Evolutionary conservation across 1,140 invertebrate genomes (phyloP).

Genomic region (Neelides sp.): DNA sequence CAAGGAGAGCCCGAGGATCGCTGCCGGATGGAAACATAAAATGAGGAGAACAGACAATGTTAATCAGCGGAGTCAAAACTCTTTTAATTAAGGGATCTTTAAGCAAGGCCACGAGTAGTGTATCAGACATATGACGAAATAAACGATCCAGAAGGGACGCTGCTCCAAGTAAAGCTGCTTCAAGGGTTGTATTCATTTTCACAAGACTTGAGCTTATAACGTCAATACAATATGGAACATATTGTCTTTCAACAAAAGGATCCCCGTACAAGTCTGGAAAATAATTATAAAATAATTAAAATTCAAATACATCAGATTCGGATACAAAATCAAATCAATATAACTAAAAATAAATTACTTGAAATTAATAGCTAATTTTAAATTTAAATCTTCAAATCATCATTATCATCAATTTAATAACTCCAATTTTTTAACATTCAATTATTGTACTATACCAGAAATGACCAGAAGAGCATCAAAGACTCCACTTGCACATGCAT

Average conservation of each 20-base stretch:
- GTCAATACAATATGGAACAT: slow-evolving; percentile 82
- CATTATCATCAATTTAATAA: background rate
- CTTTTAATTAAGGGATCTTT: slow-evolving; percentile 15
- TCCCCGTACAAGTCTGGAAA: slow-evolving; percentile 71
- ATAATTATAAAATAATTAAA: too few species aligned
- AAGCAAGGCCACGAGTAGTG: slow-evolving; percentile 19
- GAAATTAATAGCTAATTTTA: background rate
- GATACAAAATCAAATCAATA: too few species aligned
- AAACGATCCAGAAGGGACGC: slow-evolving; percentile 24
- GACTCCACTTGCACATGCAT: slow-evolving; percentile 66
- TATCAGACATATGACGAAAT: slow-evolving; percentile 22
- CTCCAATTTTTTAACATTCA: background rate
- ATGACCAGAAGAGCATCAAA: slow-evolving; percentile 77
- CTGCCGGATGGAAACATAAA: slow-evolving; percentile 18
- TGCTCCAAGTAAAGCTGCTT: slow-evolving; percentile 26
- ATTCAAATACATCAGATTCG: too few species aligned
- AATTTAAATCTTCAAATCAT: background rate
- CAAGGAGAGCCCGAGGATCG: slow-evolving; percentile 10
- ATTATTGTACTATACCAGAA: slow-evolving; percentile 43
- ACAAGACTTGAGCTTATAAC: slow-evolving; percentile 31
- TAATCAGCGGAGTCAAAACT: slow-evolving; percentile 19
- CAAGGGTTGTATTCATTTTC: slow-evolving; percentile 32
- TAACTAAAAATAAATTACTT: too few species aligned
- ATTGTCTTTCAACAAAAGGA: slow-evolving; percentile 84
- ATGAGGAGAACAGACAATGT: slow-evolving; percentile 17